Conservation (phyloP, 2,797 vertebrate genomes). For the Sebastes steindachneri region DNA sequence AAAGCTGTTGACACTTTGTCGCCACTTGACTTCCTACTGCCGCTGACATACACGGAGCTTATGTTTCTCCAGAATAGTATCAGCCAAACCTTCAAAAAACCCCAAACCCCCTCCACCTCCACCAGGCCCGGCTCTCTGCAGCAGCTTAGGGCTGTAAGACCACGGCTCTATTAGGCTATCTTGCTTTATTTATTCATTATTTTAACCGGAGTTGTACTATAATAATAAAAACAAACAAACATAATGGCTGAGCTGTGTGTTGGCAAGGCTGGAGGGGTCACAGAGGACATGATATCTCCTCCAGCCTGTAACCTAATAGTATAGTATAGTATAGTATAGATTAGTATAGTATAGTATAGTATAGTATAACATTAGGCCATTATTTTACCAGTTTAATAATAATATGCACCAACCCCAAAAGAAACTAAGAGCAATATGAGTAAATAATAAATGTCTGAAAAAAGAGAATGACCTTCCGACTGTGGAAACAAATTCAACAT, state of each 20-base stretch:
- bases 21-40: conserved; percentile 47
- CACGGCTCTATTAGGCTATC: background rate
- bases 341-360: background rate
- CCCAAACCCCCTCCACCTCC: no score
- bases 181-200: background rate
- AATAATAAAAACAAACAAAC: background rate
- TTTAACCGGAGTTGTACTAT: background rate
- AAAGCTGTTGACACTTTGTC: conserved; percentile 55
- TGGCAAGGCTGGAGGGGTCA: conserved; percentile 5
- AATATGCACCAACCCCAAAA: conserved; percentile 15
- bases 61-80: conserved; percentile 37
- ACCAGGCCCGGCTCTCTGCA: background rate
- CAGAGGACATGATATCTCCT: conserved; percentile 36
- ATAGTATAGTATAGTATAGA: background rate
- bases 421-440: background rate
- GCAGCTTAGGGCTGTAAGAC: background rate
- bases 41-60: conserved; percentile 37
- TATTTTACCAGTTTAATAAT: background rate
- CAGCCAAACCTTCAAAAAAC: background rate
- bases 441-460: conserved; percentile 7
- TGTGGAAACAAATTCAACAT: conserved; percentile 68
- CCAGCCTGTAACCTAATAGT: background rate
- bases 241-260: conserved; percentile 8
- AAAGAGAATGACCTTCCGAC: conserved; percentile 17
- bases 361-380: background rate